These are phyloP conservation scores for Zophobas morio DNA, from an alignment of 1,140 invertebrate species.

Conservation along the genomic window DNA sequence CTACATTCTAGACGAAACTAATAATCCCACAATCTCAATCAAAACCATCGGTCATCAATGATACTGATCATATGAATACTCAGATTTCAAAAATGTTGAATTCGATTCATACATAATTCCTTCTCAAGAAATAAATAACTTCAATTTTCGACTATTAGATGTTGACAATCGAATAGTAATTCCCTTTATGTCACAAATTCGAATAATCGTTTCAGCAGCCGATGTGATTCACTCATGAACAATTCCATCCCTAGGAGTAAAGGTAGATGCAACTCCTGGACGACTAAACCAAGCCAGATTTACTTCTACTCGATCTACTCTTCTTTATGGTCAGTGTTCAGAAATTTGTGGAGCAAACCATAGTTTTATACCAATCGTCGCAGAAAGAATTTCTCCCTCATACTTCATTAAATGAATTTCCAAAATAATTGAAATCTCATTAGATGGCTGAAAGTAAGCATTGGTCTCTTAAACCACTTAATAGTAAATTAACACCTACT, in stretches of 20 bases:
- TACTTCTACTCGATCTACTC: too few species aligned
- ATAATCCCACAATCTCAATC: slow-evolving; percentile 70
- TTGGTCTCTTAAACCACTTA: slow-evolving; percentile 68
- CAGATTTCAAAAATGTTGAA: slow-evolving; percentile 73
- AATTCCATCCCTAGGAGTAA: slow-evolving; percentile 75
- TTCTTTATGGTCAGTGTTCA: too few species aligned
- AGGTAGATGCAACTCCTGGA: slow-evolving; percentile 77
- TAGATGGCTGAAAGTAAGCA: too few species aligned
- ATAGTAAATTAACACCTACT: slow-evolving; percentile 70
- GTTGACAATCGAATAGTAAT: slow-evolving; percentile 75
- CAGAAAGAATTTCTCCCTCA: too few species aligned
- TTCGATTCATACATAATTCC: slow-evolving; percentile 78
- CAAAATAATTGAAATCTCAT: too few species aligned
- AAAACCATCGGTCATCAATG: slow-evolving; percentile 79
- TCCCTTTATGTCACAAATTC: slow-evolving; percentile 72
- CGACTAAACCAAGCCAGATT: slow-evolving; percentile 80
- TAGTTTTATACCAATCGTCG: too few species aligned
- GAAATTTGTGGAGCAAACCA: too few species aligned
- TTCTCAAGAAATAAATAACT: slow-evolving; percentile 63
- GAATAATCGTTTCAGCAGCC: slow-evolving; percentile 72
- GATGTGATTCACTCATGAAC: slow-evolving; percentile 83
- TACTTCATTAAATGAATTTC: too few species aligned
- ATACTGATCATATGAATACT: slow-evolving; percentile 80
- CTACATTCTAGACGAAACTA: slow-evolving; percentile 76
- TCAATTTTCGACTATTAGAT: slow-evolving; percentile 73